Evolutionary conservation across 2,113 vertebrate genomes (phyloP).

Genomic region (Hemibagrus wyckioides): DNA sequence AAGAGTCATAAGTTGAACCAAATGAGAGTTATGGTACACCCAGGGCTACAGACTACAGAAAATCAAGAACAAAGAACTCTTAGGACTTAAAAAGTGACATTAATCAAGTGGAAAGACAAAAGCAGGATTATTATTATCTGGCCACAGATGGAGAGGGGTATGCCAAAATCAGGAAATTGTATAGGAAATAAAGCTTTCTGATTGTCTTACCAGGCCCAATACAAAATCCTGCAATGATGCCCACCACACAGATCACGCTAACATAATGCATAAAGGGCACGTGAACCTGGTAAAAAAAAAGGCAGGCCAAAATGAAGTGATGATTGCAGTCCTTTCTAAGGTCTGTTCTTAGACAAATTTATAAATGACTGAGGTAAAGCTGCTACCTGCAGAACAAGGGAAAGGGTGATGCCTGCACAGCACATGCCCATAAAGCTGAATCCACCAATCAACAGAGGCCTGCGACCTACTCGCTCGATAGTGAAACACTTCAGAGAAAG

Average conservation of each 20-base stretch:
- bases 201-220: slow-evolving; percentile 83
- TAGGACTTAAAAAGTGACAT: neutral
- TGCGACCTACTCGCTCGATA: slow-evolving; percentile 83
- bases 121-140: neutral
- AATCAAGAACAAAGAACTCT: neutral
- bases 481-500: slow-evolving; percentile 78
- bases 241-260: slow-evolving; percentile 80
- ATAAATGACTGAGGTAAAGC: neutral
- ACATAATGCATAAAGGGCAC: slow-evolving; percentile 80
- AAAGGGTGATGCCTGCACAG: slow-evolving; percentile 81
- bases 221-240: slow-evolving; percentile 90
- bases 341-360: neutral
- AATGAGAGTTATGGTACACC: neutral
- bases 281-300: slow-evolving; percentile 54
- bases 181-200: neutral
- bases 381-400: slow-evolving; percentile 80
- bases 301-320: slow-evolving; percentile 6
- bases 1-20: neutral
- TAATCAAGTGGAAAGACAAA: neutral
- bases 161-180: neutral
- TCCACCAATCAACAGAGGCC: slow-evolving; percentile 81
- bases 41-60: neutral
- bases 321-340: neutral
- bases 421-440: slow-evolving; percentile 87
- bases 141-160: neutral